These are phyloP conservation scores for Sigmodon hispidus DNA, from an alignment of 2,113 vertebrate genomes.

Conservation along the genomic window DNA sequence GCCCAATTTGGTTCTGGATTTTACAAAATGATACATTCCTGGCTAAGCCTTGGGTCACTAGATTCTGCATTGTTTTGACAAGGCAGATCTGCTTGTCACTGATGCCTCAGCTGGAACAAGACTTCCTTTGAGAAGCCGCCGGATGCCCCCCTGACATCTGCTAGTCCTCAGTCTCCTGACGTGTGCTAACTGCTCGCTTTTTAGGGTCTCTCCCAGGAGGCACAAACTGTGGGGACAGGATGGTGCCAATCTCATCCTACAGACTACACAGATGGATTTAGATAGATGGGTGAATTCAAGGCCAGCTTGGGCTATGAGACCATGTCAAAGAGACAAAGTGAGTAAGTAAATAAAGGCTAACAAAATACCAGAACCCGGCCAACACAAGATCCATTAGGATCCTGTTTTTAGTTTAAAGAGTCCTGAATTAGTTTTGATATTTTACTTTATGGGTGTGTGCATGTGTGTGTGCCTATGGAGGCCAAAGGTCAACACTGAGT, in stretches of 20 bases:
- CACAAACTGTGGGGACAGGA: not conserved
- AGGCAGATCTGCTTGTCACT: not conserved
- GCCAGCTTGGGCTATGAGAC: not conserved
- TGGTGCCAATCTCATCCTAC: fast-evolving
- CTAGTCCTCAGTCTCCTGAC: fast-evolving
- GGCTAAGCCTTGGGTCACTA: not conserved
- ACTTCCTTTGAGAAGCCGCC: not conserved
- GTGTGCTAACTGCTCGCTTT: not conserved
- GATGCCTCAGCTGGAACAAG: not conserved
- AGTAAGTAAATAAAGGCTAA: not conserved
- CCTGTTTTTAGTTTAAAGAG: not conserved
- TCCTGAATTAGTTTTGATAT: not conserved
- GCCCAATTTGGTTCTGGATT: not conserved
- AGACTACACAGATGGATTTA: not conserved
- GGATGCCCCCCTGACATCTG: fast-evolving
- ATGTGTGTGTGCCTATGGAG: not conserved
- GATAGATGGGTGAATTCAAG: not conserved
- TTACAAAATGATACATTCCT: not conserved
- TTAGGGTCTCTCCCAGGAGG: not conserved
- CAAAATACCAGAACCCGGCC: not conserved
- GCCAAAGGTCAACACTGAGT: not conserved
- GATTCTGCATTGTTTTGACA: not conserved
- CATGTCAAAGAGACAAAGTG: not conserved
- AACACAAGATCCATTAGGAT: not conserved
- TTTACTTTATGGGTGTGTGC: not conserved